Conservation (phyloP, 2,797 vertebrate genomes). For the Megalops cyprinoides region DNA sequence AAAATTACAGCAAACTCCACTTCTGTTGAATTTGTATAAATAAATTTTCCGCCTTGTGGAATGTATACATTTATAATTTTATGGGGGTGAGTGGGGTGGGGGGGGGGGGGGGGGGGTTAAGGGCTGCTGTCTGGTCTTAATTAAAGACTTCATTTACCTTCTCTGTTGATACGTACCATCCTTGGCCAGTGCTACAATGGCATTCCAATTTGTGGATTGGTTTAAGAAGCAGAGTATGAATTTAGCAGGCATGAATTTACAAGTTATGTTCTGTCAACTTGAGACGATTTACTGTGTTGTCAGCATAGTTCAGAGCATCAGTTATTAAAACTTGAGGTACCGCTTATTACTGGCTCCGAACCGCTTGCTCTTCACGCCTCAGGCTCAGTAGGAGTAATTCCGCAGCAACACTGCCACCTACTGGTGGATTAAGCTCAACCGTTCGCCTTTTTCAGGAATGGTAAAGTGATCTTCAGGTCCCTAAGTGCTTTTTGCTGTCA, state of each 20-base stretch:
- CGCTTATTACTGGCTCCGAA: neutral
- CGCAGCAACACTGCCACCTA: constrained; percentile 78
- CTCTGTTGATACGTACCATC: neutral
- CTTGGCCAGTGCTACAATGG: neutral
- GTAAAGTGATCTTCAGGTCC: constrained; percentile 73
- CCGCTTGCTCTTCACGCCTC: neutral
- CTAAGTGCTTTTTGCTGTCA: constrained; percentile 72
- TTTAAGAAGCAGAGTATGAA: constrained; percentile 12
- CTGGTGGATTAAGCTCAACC: constrained; percentile 53
- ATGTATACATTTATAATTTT: no score
- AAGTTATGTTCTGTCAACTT: constrained; percentile 28
- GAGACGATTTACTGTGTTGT: constrained; percentile 32
- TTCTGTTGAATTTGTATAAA: neutral
- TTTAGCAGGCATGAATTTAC: neutral
- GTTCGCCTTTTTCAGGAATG: constrained; percentile 59
- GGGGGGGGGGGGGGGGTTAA: no score
- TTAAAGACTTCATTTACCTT: neutral
- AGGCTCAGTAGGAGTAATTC: constrained; percentile 43
- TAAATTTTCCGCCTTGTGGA: neutral
- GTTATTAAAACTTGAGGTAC: neutral
- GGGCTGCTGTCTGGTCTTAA: no score
- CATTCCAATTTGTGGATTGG: neutral
- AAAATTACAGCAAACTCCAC: neutral
- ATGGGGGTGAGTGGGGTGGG: no score
- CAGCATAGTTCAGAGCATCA: constrained; percentile 18